Evolutionary conservation across 1,140 invertebrate species (phyloP), one percentile per base, ranked within the genome.

Genomic region (Polypedilum pembai): DNA sequence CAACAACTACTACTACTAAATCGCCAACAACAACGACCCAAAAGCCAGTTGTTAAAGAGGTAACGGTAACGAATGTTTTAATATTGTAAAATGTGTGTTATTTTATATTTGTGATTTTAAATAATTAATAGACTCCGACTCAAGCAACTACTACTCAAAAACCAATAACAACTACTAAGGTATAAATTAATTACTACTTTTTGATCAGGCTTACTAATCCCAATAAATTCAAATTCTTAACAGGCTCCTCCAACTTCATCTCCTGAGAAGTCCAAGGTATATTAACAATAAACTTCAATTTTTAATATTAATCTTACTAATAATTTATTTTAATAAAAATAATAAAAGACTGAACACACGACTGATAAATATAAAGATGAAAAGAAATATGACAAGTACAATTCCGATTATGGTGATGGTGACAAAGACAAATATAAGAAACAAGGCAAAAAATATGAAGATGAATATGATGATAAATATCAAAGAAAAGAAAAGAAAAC

Each of bases 1-100:
- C 77, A 0, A 69, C 65, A 20, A 69, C 65, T 56, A 20, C 63
- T 17, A 66, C 63, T 20, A 66, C 63, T 20, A 66, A 17, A 66
- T 17, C n/a, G 15, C 63, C 63, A 8, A 66, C 63, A 66, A 20
- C n/a, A n/a, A n/a, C n/a, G n/a, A n/a, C n/a, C n/a, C n/a, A 56
- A 8, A 56, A 56, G 8, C 45, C 45, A 17, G 45, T 17, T 8
- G 45, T 17, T 12, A 17, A 15, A 17, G 24, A 33, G 24, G 24
- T 33, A 33, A 33, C 12, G 45, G 41, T 45, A 45, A 45, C 1
- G 41, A 45, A 45, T 15, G n/a, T n/a, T n/a, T n/a, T n/a, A n/a
- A n/a, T n/a, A n/a, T n/a, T n/a, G n/a, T n/a, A n/a, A n/a, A n/a
- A n/a, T n/a, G n/a, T n/a, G n/a, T n/a, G n/a, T n/a, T n/a, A n/a